Base-by-base conservation (phyloP, 2,888 invertebrate species). In the Phortica okadai region DNA sequence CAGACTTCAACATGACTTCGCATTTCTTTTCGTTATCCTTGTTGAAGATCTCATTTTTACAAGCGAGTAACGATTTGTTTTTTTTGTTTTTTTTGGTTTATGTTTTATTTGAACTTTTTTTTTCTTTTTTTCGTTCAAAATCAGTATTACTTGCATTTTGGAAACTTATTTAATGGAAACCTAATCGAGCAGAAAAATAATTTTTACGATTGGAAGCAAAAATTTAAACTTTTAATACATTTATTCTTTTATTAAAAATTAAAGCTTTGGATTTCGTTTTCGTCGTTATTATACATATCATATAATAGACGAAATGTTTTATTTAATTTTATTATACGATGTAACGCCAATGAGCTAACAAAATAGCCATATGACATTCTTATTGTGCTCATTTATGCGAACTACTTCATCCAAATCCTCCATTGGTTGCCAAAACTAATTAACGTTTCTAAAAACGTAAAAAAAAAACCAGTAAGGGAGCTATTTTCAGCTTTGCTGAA, bases 181-280 rank as follows among this genome's bases (percentile, higher is more conserved):
- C 86, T 90, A 90, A 90, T 90, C 88, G 90, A 88, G 86, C 87
- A 87, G 88, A 90, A 90, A 86, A 86, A 81, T 56, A 77, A 74
- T 73, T 76, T 76, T 74, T 54, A 56, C 70, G 56, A 72, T 56
- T 72, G 62, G 21, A 62, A 62, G 25, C 62, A 25, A 62, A 62
- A 62, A 62, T 62, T 4, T 62, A 62, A 25, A 56, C 16, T 6
- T n/a, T 59, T 16, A 59, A 59, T 16, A 59, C 1, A 59, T 59
- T 16, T 50, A 14, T 50, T 50, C 10, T 50, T 50, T 50, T 50
- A 8, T 8, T 50, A 5, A 5, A 50, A 8, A 2, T 14, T 11
- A 50, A 50, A 11, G 50, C 8, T 8, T 50, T 50, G 1, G 50
- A 14, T 1, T 14, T 11, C 50, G 14, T 50, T 50, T 6, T 33